Percentiles rank a stretch among this genome's conserved stretches.
Conservation (phyloP, 2,113 vertebrate genomes). For the Ciconia maguari region DNA sequence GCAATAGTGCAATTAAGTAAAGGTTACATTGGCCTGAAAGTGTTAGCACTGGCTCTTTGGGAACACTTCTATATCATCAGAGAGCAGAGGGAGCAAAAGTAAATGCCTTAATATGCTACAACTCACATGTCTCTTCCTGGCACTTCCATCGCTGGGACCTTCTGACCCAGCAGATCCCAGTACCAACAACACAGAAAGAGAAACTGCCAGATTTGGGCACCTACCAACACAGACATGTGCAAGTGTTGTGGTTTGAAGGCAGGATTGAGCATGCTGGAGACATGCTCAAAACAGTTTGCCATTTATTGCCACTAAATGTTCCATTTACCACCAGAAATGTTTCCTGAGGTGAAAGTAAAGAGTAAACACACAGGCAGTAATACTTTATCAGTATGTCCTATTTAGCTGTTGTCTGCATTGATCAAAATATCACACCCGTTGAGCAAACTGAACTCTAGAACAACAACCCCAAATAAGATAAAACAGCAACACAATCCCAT, state of each 20-base stretch:
- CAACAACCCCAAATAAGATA: neutral
- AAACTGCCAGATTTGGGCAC: neutral
- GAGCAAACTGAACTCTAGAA: neutral
- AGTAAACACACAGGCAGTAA: neutral
- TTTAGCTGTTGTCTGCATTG: neutral
- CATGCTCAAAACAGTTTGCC: neutral
- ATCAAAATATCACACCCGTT: neutral
- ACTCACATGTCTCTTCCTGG: neutral
- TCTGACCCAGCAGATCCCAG: neutral
- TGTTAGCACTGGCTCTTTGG: neutral
- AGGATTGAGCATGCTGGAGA: neutral
- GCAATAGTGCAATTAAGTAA: neutral
- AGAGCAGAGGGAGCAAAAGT: neutral
- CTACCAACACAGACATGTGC: neutral
- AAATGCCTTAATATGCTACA: neutral
- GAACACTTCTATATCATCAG: neutral
- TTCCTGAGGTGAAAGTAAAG: neutral
- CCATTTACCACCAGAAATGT: neutral
- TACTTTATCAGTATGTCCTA: neutral
- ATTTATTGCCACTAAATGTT: neutral
- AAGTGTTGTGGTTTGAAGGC: neutral
- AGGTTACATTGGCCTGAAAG: conserved; percentile 24
- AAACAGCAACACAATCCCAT: neutral
- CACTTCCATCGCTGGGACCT: neutral
- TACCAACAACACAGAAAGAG: neutral